Base-by-base conservation (phyloP, 2,888 invertebrate species). In the Syrphus vitripennis region DNA sequence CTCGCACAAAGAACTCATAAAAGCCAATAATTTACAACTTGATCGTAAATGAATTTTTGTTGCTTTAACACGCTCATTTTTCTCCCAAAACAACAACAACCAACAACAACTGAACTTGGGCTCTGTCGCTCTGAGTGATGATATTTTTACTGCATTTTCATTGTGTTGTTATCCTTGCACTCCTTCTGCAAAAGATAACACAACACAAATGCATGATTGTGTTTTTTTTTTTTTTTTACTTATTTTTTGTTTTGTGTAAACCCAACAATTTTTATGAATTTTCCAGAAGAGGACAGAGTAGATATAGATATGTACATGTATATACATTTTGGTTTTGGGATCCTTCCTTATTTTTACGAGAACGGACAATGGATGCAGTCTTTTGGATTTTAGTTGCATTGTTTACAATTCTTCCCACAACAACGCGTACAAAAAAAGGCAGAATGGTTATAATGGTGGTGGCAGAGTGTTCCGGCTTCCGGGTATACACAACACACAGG, bases 11-110 rank as follows among this genome's bases (percentile, higher is more conserved):
- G 63, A 57, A 59, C 77, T 86, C 86, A 78, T 86, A 86, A 86
- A 86, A 78, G 77, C 72, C 78, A 86, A 81, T 82, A 86, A 81
- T 82, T 86, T 86, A 86, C 86, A 86, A 70, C 86, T 77, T 42
- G 86, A 72, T 86, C 86, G 77, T 86, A 86, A 86, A 86, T 78
- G 81, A 78, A 81, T 86, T 86, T 86, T 81, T 65, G 86, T 82
- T 74, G 70, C 74, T 74, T 21, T 57, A 45, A 31, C 75, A 37
- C 37, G 12, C 16, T 37, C 6, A n/a, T 16, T 24, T 37, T 19
- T 53, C 31, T 26, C 59, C 45, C 72, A 21, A 24, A 50, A 50
- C 48, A 26, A 26, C 19, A 10, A 48, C 34, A 34, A 34, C 6
- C 9, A 34, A 48, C 19, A 31, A 55, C 57, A 59, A 83, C 59